These are phyloP conservation scores for Urocitellus parryii DNA, from an alignment of 2,113 vertebrate genomes.

Conservation along the genomic window DNA sequence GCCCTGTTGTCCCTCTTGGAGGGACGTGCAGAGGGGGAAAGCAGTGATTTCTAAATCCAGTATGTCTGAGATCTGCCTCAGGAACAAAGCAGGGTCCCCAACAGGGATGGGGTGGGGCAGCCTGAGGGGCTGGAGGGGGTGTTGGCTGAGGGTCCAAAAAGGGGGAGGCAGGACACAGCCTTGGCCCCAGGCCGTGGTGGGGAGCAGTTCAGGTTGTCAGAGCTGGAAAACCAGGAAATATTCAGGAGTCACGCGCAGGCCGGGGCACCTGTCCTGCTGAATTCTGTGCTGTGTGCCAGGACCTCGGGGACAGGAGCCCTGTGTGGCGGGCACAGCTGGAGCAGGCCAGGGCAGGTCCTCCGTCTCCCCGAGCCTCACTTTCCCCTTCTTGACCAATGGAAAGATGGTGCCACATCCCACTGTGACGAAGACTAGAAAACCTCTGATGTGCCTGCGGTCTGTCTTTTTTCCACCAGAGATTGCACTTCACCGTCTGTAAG, in stretches of 20 bases:
- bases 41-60: neutral
- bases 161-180: neutral
- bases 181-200: too few species aligned
- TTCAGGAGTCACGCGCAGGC: slow-evolving; percentile 8
- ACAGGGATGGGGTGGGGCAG: neutral
- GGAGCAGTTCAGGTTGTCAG: neutral
- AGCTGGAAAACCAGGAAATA: neutral
- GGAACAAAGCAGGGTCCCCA: neutral
- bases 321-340: neutral
- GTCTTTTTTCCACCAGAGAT: neutral
- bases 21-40: neutral
- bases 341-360: neutral
- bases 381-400: neutral
- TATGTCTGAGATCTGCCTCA: neutral
- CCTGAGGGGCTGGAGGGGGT: accelerated
- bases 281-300: too few species aligned
- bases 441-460: neutral
- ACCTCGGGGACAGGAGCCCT: neutral
- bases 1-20: too few species aligned
- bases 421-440: neutral
- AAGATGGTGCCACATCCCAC: neutral
- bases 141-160: neutral
- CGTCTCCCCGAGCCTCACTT: accelerated
- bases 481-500: neutral
- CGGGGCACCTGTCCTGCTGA: neutral